These are phyloP conservation scores for Apodemia zela DNA, from an alignment of 2,888 invertebrate genomes.

Conservation along the genomic window DNA sequence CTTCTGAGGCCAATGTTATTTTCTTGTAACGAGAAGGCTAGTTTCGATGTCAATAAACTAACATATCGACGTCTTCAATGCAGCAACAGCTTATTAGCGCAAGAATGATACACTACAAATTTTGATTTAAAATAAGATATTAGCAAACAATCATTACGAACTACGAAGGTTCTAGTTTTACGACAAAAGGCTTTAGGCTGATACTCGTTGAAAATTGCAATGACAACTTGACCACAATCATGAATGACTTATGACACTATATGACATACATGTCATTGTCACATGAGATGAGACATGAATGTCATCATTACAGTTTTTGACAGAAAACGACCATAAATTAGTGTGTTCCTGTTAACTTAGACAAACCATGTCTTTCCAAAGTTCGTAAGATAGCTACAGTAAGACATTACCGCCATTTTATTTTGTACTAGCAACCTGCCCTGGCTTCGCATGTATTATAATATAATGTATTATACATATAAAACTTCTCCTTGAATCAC, in stretches of 20 bases:
- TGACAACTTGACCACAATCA: conserved; percentile 38
- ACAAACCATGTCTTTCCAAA: no score
- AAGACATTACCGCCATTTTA: no score
- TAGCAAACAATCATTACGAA: conserved; percentile 35
- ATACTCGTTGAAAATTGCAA: conserved; percentile 51
- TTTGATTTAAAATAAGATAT: conserved; percentile 26
- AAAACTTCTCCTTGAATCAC: no score
- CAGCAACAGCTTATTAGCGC: conserved; percentile 18
- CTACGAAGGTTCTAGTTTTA: conserved; percentile 54
- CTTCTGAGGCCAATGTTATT: conserved; percentile 51
- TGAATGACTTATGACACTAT: conserved; percentile 44
- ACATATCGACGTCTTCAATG: conserved; percentile 16
- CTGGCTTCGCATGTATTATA: no score
- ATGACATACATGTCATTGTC: neutral
- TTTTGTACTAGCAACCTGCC: no score
- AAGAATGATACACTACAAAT: conserved; percentile 20
- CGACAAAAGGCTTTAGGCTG: conserved; percentile 49
- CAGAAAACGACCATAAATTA: no score
- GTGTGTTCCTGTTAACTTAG: no score
- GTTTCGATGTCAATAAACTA: conserved; percentile 24
- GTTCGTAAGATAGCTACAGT: no score
- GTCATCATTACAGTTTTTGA: no score
- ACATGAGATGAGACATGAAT: no score
- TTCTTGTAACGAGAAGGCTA: conserved; percentile 37
- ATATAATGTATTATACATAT: no score